A percentile compares a stretch with the other conserved stretches of the same genome.
phyloP scores from a whole-genome alignment of 53 echinoderm and acorn worm genomes.

The Mesocentrotus franciscanus region DNA sequence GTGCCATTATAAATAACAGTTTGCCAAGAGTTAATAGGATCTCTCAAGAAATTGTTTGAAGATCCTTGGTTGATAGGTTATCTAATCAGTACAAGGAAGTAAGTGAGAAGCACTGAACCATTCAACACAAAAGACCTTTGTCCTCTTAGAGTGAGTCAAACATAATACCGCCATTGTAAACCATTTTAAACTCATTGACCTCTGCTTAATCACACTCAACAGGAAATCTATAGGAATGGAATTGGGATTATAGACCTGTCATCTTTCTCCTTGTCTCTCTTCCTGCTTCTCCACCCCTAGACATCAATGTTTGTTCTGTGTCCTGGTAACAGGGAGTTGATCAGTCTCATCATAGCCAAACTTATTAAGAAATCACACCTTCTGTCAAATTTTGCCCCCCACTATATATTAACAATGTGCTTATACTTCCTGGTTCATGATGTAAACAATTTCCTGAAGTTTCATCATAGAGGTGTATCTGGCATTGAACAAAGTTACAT shows the following conservation, averaged over 20 bases:
- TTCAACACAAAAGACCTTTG: neutral
- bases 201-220: neutral
- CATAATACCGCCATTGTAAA: constrained; percentile 3
- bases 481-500: neutral
- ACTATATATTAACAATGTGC: neutral
- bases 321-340: neutral
- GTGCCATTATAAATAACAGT: neutral
- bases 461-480: neutral
- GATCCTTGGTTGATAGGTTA: neutral
- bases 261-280: neutral
- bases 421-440: constrained; percentile 29
- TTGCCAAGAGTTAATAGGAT: neutral
- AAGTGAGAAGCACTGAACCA: neutral
- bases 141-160: constrained; percentile 1
- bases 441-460: constrained; percentile 1
- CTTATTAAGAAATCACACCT: neutral
- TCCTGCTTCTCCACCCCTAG: constrained; percentile 20
- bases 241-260: neutral
- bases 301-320: neutral
- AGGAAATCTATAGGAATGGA: neutral
- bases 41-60: neutral
- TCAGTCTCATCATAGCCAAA: neutral
- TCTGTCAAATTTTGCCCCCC: neutral
- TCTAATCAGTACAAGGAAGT: constrained; percentile 52
- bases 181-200: neutral